Conservation (phyloP, 2,113 vertebrate species). For the Chaetodon auriga region DNA sequence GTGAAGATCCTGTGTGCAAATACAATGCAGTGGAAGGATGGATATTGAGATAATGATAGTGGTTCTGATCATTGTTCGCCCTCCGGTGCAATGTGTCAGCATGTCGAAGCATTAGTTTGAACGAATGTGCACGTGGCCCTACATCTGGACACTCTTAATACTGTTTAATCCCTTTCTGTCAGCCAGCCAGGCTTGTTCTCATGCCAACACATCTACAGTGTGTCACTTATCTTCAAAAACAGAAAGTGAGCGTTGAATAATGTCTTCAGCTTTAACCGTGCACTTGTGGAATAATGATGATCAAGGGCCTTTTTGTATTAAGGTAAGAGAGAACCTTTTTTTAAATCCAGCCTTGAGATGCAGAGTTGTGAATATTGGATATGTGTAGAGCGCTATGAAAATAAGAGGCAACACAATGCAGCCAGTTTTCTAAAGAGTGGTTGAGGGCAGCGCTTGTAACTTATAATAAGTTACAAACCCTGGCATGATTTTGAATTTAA, state of each 20-base stretch:
- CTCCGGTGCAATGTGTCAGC: slow-evolving; percentile 55
- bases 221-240: slow-evolving; percentile 57
- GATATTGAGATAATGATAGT: slow-evolving; percentile 16
- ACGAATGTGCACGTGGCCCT: slow-evolving; percentile 61
- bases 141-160: slow-evolving; percentile 83
- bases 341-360: background rate
- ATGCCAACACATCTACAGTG: slow-evolving; percentile 50
- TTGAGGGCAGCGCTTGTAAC: slow-evolving; percentile 1
- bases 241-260: slow-evolving; percentile 46
- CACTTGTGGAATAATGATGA: slow-evolving; percentile 34
- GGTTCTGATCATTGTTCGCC: slow-evolving; percentile 40
- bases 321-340: slow-evolving; percentile 63
- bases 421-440: background rate
- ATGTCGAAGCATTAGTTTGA: slow-evolving; percentile 61
- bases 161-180: slow-evolving; percentile 79
- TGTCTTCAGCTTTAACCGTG: slow-evolving; percentile 27
- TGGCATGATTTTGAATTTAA: slow-evolving; percentile 47
- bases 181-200: slow-evolving; percentile 54
- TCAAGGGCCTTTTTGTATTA: background rate
- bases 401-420: slow-evolving; percentile 2
- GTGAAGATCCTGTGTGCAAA: slow-evolving; percentile 9
- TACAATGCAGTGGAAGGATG: background rate
- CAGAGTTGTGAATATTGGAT: background rate
- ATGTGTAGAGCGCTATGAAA: background rate
- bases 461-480: slow-evolving; percentile 33